These are phyloP conservation scores for Tiaroga cobitis DNA, from an alignment of 2,797 vertebrate genomes.

Conservation along the genomic window DNA sequence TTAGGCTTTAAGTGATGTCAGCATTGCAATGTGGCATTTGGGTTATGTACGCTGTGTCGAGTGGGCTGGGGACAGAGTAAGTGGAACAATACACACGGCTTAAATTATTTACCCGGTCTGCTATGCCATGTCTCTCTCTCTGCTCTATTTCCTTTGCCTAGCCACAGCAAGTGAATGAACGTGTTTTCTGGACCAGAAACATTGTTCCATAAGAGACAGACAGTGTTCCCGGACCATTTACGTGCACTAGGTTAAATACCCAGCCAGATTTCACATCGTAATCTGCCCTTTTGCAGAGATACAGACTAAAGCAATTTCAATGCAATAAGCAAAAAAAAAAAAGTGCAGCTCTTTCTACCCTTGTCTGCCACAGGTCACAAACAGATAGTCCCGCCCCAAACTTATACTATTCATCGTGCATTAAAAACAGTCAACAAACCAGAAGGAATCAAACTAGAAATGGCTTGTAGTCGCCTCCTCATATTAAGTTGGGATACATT, in stretches of 20 bases:
- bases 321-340: not conserved
- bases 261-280: not conserved
- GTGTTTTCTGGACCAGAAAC: conserved; percentile 29
- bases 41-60: conserved; percentile 54
- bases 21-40: conserved; percentile 56
- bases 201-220: conserved; percentile 13
- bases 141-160: conserved; percentile 32
- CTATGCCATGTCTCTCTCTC: conserved; percentile 40
- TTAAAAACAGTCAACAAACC: not conserved
- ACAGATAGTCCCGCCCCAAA: not conserved
- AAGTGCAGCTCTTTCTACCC: not conserved
- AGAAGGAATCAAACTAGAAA: not conserved
- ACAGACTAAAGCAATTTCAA: not conserved
- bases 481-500: not conserved
- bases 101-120: conserved; percentile 75
- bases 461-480: not conserved
- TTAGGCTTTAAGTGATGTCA: conserved; percentile 56
- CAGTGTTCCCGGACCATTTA: not conserved
- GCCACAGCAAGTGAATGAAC: conserved; percentile 3
- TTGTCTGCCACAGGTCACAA: not conserved
- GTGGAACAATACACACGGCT: conserved; percentile 69
- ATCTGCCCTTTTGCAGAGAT: not conserved
- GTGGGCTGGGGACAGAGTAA: conserved; percentile 67
- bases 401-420: not conserved
- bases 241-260: not conserved